Evolutionary conservation across 2,113 vertebrate species (phyloP), one percentile per base, ranked within the genome.

Genomic region (Mirza zaza): DNA sequence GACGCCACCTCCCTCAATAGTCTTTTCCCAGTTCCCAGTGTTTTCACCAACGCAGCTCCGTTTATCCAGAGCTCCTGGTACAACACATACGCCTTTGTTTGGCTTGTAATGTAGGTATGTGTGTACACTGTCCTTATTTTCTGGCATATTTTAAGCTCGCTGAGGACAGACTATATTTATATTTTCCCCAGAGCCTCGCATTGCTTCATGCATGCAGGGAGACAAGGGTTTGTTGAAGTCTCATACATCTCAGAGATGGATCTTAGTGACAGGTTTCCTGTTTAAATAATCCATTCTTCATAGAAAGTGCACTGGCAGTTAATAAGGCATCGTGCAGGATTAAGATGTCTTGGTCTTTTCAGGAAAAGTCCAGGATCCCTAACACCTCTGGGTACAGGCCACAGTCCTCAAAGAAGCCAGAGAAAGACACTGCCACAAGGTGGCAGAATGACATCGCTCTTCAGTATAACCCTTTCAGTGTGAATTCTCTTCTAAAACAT

Each of bases 351-450:
- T 59, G 6, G n/a, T 25, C 23, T 84, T 70, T 79, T 84, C 42
- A 42, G n/a, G 70, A 57, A 81, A 77, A 85, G 29, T 3, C n/a
- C 3, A 1, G 7, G 20, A 48, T n/a, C 6, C 8, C 50, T 1
- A 6, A 39, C 48, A 89, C 6, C 3, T 29, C 32, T n/a, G 21
- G 23, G 6, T 70, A 32, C 29, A 11, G 50, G 29, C 13, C n/a
- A 15, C 27, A 8, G 50, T 20, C 27, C 39, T 52, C 34, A 27
- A 25, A 45, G 20, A 52, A 39, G 0, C 25, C 52, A 29, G 39
- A 50, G 36, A 61, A 55, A 6, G 34, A 8, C 1, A 48, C 25
- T 25, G 8, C 98, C 97, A 98, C 96, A 85, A 97, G 98, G 65
- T 96, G 97, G 97, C 96, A 97, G 96, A 20, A 55, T 8, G 39